Evolutionary conservation across 2,113 vertebrate species (phyloP).

Genomic region (Silurus meridionalis): DNA sequence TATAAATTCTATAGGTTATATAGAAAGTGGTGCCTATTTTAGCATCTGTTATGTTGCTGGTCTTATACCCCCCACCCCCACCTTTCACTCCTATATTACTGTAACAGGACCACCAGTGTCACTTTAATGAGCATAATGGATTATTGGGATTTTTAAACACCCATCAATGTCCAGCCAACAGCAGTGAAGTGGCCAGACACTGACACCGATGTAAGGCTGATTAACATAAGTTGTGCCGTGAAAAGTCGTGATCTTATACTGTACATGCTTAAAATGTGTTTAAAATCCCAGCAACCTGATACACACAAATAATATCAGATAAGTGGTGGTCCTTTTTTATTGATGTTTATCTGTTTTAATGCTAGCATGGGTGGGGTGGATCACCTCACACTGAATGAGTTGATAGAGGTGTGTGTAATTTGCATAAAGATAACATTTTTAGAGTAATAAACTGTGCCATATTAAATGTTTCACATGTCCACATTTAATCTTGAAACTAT

Average conservation of each 20-base stretch:
- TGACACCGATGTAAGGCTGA: not conserved
- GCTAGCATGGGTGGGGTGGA: not conserved
- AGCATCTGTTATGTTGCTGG: not conserved
- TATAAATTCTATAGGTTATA: not conserved
- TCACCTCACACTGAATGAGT: not conserved
- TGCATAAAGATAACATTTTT: not conserved
- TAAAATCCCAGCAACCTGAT: not conserved
- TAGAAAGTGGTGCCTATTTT: not conserved
- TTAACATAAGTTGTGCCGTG: not conserved
- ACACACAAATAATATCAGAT: not conserved
- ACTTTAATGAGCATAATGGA: not conserved
- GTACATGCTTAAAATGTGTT: not conserved
- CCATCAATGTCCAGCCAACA: not conserved
- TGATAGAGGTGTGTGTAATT: not conserved
- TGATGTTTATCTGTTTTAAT: slow-evolving; percentile 12
- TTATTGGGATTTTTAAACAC: not conserved
- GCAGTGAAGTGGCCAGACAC: not conserved
- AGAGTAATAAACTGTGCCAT: not conserved
- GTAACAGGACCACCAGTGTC: not conserved
- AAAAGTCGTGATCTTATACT: not conserved
- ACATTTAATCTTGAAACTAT: not conserved
- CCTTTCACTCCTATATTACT: not conserved
- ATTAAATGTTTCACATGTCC: no score
- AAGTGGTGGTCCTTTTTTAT: not conserved
- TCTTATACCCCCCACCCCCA: not conserved